Percentiles rank a stretch among this genome's conserved stretches.
phyloP scores from a whole-genome alignment of 30 jellyfish, hydroid and myxozoan genomes.

The Nemopilema nomurai region DNA sequence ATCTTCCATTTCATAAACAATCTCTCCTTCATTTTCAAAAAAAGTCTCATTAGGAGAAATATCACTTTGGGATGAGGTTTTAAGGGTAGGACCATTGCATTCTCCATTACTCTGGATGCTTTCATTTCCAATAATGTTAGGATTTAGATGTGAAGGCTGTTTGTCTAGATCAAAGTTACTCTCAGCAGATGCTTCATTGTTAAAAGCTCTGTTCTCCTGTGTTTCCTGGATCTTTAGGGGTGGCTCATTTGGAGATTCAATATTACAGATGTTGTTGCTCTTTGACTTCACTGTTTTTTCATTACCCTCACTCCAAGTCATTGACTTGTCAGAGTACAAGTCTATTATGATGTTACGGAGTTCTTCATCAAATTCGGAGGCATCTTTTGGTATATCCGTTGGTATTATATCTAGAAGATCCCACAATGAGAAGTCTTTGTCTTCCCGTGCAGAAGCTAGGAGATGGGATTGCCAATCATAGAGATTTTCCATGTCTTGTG shows the following conservation, averaged over 20 bases:
- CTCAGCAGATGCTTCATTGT: neutral
- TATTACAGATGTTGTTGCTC: no score
- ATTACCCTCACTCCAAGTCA: neutral
- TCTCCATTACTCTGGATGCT: no score
- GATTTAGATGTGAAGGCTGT: neutral
- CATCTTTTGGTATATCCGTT: slow-evolving; percentile 64
- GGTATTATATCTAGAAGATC: slow-evolving; percentile 47
- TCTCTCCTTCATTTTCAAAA: no score
- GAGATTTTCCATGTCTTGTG: slow-evolving; percentile 15
- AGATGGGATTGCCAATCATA: slow-evolving; percentile 49
- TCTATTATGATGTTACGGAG: slow-evolving; percentile 40
- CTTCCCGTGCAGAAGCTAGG: slow-evolving; percentile 13
- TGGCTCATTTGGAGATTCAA: neutral
- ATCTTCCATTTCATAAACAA: no score
- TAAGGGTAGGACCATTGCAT: no score
- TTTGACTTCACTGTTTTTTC: no score
- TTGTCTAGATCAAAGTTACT: neutral
- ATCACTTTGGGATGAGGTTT: no score
- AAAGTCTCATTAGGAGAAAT: no score
- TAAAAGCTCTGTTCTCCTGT: neutral
- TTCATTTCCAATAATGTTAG: neutral
- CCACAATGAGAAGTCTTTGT: slow-evolving; percentile 15
- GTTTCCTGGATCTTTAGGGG: neutral
- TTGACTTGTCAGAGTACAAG: slow-evolving; percentile 36
- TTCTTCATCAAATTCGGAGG: slow-evolving; percentile 62